These are phyloP conservation scores for Prunella fulvescens DNA, from an alignment of 2,113 vertebrate genomes.

Conservation along the genomic window DNA sequence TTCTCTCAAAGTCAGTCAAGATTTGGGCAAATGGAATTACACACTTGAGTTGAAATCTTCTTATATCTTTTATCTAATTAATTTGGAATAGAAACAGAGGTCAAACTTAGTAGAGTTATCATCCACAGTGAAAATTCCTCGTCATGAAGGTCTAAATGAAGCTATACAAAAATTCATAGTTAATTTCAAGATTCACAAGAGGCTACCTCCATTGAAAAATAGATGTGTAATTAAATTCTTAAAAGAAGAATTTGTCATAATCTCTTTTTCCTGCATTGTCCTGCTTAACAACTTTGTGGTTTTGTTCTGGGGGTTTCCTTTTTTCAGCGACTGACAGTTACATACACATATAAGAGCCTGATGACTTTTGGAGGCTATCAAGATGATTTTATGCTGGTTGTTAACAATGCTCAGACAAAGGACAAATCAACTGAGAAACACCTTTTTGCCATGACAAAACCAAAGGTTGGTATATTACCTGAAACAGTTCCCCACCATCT, in stretches of 20 bases:
- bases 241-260: background rate
- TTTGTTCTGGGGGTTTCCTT: constrained; percentile 6
- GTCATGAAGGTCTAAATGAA: background rate
- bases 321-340: constrained; percentile 83
- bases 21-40: background rate
- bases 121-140: background rate
- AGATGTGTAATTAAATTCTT: background rate
- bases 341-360: constrained; percentile 83
- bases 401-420: constrained; percentile 75
- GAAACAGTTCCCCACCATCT: background rate
- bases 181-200: background rate
- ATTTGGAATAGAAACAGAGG: background rate
- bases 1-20: background rate
- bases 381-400: constrained; percentile 94
- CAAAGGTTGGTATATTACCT: constrained; percentile 81
- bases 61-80: background rate
- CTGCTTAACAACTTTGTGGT: constrained; percentile 3
- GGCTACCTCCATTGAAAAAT: background rate
- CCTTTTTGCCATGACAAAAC: constrained; percentile 87
- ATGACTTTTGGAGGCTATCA: constrained; percentile 92
- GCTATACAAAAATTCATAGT: background rate
- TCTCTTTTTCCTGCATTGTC: background rate
- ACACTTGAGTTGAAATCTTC: background rate
- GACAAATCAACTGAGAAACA: constrained; percentile 87
- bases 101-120: background rate